phyloP scores from a whole-genome alignment of 2,888 invertebrate genomes.

The Zaprionus bogoriensis region DNA sequence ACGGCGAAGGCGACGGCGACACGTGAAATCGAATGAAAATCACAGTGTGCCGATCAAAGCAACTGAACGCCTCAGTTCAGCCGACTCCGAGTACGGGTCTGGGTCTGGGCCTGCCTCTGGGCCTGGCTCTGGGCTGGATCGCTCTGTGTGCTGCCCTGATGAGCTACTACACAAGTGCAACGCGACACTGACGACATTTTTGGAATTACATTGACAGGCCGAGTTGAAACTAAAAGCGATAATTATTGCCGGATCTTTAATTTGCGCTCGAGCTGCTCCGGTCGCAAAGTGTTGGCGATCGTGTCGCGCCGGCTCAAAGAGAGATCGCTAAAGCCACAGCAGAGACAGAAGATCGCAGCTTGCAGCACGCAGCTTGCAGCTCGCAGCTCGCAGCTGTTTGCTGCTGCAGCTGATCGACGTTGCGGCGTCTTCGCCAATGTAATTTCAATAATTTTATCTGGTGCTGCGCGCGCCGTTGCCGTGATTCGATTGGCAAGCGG shows the following conservation, averaged over 20 bases:
- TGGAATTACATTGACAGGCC: constrained; percentile 80
- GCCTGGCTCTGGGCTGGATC: constrained; percentile 4
- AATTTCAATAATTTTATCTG: constrained; percentile 82
- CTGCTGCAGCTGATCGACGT: constrained; percentile 59
- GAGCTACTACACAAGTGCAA: constrained; percentile 66
- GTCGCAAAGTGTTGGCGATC: constrained; percentile 74
- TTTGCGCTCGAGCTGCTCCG: constrained; percentile 25
- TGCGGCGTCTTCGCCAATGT: constrained; percentile 73
- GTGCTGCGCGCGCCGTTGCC: constrained; percentile 69
- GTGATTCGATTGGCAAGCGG: constrained; percentile 74
- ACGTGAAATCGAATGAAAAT: constrained; percentile 49
- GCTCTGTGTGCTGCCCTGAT: constrained; percentile 30
- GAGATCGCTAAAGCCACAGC: constrained; percentile 4
- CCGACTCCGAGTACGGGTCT: not conserved
- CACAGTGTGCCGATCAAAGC: constrained; percentile 51
- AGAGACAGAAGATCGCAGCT: not conserved
- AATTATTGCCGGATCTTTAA: constrained; percentile 65
- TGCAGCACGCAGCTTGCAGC: not conserved
- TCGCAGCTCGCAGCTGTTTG: constrained; percentile 40
- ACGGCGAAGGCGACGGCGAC: not conserved
- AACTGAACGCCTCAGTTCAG: not conserved
- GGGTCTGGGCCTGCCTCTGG: not conserved
- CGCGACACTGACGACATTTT: constrained; percentile 80
- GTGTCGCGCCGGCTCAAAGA: constrained; percentile 57
- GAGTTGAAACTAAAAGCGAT: constrained; percentile 76